Conservation (phyloP, 2,113 vertebrate genomes). For the Corythaixoides concolor region DNA sequence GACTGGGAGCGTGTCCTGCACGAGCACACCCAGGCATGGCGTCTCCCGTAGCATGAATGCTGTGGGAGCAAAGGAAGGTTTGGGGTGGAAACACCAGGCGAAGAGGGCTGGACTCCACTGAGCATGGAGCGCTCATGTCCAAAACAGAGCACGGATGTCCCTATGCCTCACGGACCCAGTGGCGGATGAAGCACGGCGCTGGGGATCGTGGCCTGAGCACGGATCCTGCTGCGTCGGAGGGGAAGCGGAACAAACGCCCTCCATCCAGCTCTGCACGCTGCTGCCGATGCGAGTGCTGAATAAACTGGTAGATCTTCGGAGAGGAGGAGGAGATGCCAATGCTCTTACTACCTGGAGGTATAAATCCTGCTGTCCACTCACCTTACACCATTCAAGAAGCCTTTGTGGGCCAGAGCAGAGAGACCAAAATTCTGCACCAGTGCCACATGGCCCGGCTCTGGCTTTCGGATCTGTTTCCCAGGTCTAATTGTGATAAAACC, state of each 20-base stretch:
- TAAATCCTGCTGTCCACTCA: neutral
- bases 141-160: neutral
- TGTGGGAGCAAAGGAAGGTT: neutral
- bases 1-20: neutral
- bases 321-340: neutral
- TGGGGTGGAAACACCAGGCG: neutral
- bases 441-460: neutral
- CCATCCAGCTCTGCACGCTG: neutral
- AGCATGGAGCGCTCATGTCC: fast-evolving
- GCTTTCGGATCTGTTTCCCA: neutral
- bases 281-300: neutral
- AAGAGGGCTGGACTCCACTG: neutral
- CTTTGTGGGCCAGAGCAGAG: neutral
- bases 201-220: neutral
- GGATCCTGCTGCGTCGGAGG: neutral
- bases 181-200: neutral
- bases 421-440: neutral
- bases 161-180: neutral
- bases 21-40: neutral
- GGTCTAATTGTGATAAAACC: neutral
- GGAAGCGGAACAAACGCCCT: neutral
- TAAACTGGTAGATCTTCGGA: neutral
- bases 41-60: neutral
- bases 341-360: neutral
- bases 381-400: neutral